Base-by-base conservation (phyloP, 2,888 invertebrate genomes). In the Yponomeuta malinellus region DNA sequence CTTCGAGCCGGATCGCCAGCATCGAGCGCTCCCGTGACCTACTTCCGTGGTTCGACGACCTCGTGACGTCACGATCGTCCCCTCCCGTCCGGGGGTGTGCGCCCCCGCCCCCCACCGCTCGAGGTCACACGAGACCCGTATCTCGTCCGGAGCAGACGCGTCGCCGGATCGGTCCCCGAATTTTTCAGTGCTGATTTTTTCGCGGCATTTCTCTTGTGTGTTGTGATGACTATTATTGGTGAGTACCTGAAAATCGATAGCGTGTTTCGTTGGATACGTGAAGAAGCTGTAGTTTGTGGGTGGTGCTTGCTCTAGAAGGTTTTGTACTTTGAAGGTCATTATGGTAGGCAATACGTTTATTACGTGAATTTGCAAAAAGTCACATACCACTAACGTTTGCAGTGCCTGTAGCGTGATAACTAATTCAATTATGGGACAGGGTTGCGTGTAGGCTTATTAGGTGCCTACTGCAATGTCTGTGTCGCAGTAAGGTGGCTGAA, bases 41-140 rank as follows among this genome's bases (percentile, higher is more conserved):
- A 91, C 79, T 88, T 91, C 79, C 78, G 78, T 77, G 89, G 86
- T 90, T 85, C 52, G 85, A 78, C 86, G 89, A 89, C 90, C 89
- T 85, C 78, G 88, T 91, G 91, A 90, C 91, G 91, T 91, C 91
- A 90, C 87, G 75, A 73, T 77, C 76, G 74, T 78, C 78, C 76
- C 73, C 75, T 72, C 83, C 79, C 76, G 33, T 48, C 15, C 75
- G 84, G 87, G 88, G 88, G 87, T 89, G 88, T 86, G 85, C 84
- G 82, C 79, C 12, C 31, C 33, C 64, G 52, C 29, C 64, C n/a
- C 23, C 72, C 71, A 63, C 70, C 67, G 43, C 52, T 70, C 87
- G 90, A 90, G 90, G 90, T 89, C 89, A 91, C 83, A 88, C 83
- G 84, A 83, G 78, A 79, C 78, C 80, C 82, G 83, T 76, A 80